Conservation (phyloP, 2,797 vertebrate species). For the Megalops cyprinoides region DNA sequence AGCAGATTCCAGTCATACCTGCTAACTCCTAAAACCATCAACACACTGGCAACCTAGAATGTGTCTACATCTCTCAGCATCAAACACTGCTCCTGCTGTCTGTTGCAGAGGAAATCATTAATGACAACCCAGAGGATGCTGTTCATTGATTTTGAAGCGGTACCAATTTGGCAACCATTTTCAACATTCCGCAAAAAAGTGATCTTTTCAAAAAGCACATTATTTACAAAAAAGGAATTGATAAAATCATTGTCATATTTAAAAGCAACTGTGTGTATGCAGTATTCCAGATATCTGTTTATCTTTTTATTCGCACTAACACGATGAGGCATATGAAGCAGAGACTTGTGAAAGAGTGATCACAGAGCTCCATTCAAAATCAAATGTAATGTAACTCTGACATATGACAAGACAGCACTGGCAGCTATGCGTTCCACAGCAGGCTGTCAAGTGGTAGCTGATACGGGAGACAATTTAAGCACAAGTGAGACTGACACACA, state of each 20-base stretch:
- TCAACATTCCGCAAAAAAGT: background rate
- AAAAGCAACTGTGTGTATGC: background rate
- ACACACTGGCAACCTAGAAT: background rate
- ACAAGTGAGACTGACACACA: background rate
- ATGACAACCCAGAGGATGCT: background rate
- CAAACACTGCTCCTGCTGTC: background rate
- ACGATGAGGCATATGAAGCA: background rate
- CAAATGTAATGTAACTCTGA: background rate
- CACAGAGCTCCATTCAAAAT: background rate
- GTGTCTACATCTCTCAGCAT: background rate
- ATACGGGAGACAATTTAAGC: background rate
- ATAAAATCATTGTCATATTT: too few relatives aligned
- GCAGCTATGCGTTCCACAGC: background rate
- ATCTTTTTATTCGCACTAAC: background rate
- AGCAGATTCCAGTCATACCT: background rate
- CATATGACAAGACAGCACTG: background rate
- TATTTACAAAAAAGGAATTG: too few relatives aligned
- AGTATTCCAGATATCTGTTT: background rate
- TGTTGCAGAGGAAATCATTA: background rate
- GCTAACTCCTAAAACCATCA: conserved; percentile 2
- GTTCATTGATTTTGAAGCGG: background rate
- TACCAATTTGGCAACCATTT: conserved; percentile 4
- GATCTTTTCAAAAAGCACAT: too few relatives aligned
- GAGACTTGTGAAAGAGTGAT: background rate
- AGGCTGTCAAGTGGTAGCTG: background rate